Evolutionary conservation across 2,888 invertebrate species (phyloP), one percentile per base, ranked within the genome.

Genomic region (Melanostoma scalare): DNA sequence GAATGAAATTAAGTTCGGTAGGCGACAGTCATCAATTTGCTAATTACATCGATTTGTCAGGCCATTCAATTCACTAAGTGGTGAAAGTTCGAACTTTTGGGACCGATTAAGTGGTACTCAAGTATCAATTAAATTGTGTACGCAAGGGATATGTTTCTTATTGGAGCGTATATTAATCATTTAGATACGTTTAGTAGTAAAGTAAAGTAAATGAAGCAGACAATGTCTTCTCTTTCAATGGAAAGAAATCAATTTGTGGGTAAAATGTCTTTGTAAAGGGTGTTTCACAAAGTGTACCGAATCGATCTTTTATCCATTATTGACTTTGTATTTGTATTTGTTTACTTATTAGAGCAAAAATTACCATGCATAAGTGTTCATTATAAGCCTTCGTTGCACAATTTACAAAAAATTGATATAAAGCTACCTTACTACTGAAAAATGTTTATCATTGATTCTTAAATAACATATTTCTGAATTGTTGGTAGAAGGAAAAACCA

Each of bases 11-110:
- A 50, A 65, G 75, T 81, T 71, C 9, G 69, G 42, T 58, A 65
- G 76, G 71, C 80, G 75, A 67, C 60, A 69, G 65, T 75, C 69
- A 81, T 81, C 80, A 75, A 81, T 81, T 81, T 53, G 75, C 75
- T 81, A 81, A 81, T 81, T 67, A 71, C 69, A 53, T 10, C 71
- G 60, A 81, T 81, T 75, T 76, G 80, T 81, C 80, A 81, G 53
- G 10, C 38, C 38, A 60, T 48, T 56, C 55, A 8, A 53, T 58
- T 35, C 9, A 33, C 31, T 10, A 44, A 61, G 76, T 72, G 76
- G 81, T 76, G 76, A 81, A 67, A 81, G 81, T 53, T 72, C 36
- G 44, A 67, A 10, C 33, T 72, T 76, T 68, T 50, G 55, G 48
- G 67, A 68, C 35, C 72, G 61, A 72, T 81, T 76, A 72, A 76